Conservation (phyloP, 2,797 vertebrate species). For the Premnoplex brunnescens region DNA sequence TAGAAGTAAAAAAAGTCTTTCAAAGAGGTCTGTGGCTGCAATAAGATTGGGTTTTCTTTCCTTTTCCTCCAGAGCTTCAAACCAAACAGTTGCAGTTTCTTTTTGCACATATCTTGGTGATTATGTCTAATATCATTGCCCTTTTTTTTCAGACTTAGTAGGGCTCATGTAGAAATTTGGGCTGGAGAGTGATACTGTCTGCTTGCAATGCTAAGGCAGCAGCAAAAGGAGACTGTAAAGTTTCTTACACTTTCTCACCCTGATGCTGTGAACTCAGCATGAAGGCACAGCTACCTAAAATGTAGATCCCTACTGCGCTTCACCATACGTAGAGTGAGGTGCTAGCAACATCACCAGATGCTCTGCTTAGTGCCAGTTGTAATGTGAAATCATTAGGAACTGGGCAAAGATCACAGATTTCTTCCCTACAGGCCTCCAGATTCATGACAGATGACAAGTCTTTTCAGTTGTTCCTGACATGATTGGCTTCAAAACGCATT, state of each 20-base stretch:
- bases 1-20: background rate
- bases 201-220: background rate
- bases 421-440: background rate
- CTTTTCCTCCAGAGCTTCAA: background rate
- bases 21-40: background rate
- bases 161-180: background rate
- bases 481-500: background rate
- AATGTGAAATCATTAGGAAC: background rate
- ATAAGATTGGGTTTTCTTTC: background rate
- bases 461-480: background rate
- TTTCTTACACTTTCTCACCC: background rate
- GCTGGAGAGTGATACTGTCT: background rate
- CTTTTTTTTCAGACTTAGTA: background rate
- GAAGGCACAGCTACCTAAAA: background rate
- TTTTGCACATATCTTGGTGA: background rate
- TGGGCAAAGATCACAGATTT: constrained; percentile 22
- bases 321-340: background rate
- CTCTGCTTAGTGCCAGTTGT: background rate
- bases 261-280: background rate
- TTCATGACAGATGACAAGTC: constrained; percentile 1
- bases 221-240: background rate
- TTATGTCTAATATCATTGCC: background rate
- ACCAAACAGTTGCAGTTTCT: background rate
- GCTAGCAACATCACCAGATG: background rate
- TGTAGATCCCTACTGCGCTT: background rate